Evolutionary conservation across 2,797 vertebrate species (phyloP).

Genomic region (Megalops cyprinoides): DNA sequence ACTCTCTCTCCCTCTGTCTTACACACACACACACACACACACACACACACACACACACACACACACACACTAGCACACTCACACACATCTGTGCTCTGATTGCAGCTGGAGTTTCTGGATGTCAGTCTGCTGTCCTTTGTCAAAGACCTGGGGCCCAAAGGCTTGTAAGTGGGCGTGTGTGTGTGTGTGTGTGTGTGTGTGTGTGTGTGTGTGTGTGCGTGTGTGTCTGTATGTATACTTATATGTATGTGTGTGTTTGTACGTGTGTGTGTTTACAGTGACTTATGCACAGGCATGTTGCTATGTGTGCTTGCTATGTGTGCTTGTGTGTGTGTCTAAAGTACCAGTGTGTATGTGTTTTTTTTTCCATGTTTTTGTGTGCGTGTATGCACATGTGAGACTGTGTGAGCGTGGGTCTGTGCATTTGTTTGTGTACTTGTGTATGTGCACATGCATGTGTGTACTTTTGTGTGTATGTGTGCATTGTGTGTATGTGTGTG

Average conservation of each 20-base stretch:
- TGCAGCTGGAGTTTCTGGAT: slow-evolving; percentile 86
- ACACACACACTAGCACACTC: no score
- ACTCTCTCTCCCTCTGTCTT: no score
- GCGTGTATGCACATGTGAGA: no score
- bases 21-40: slow-evolving; percentile 3
- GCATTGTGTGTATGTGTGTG: not conserved
- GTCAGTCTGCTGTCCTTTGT: slow-evolving; percentile 85
- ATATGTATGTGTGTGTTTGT: no score
- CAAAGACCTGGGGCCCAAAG: slow-evolving; percentile 86
- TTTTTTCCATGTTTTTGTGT: no score
- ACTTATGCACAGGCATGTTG: no score
- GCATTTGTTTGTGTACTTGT: slow-evolving; percentile 79
- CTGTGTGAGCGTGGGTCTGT: slow-evolving; percentile 83
- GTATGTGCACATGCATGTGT: slow-evolving; percentile 91
- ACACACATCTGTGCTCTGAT: slow-evolving; percentile 28
- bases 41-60: slow-evolving; percentile 17
- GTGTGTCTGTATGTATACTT: not conserved
- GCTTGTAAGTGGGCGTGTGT: slow-evolving; percentile 77
- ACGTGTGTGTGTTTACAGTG: not conserved
- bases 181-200: not conserved
- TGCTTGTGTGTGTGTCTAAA: slow-evolving; percentile 83
- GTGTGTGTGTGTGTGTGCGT: not conserved
- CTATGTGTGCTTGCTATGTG: slow-evolving; percentile 86
- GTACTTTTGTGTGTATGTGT: slow-evolving; percentile 61
- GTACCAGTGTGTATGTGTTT: no score